Conservation (phyloP, 2,888 invertebrate species). For the Tenthredo distinguenda region DNA sequence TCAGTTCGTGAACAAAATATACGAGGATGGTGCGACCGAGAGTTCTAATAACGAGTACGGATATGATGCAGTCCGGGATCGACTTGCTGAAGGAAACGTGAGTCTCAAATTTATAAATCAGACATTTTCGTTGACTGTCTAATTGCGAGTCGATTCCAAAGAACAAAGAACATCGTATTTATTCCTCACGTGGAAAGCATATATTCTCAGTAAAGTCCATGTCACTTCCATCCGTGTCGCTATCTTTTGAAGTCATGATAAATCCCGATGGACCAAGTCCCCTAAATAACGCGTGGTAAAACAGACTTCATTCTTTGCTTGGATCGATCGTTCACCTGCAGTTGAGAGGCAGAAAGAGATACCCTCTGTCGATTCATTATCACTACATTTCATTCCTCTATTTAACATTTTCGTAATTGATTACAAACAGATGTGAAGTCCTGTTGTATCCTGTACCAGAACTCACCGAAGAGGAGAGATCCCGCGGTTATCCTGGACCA, state of each 20-base stretch:
- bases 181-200: background rate
- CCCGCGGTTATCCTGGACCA: conserved; percentile 31
- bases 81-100: conserved; percentile 74
- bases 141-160: background rate
- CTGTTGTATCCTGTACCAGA: conserved; percentile 1
- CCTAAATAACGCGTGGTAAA: background rate
- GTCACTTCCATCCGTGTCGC: background rate
- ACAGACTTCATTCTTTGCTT: conserved; percentile 25
- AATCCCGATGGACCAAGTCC: background rate
- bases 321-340: conserved; percentile 22
- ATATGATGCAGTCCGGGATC: conserved; percentile 75
- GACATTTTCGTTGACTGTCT: background rate
- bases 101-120: conserved; percentile 53
- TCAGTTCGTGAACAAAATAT: background rate
- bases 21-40: conserved; percentile 71
- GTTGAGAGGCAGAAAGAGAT: background rate
- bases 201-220: background rate
- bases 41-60: conserved; percentile 76
- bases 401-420: background rate
- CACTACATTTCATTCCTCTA: background rate
- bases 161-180: background rate
- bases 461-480: conserved; percentile 21
- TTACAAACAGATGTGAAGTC: conserved; percentile 22
- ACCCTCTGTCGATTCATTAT: background rate
- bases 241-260: background rate